Conservation (phyloP, 2,113 vertebrate genomes). For the Mesembrinibis cayennensis region DNA sequence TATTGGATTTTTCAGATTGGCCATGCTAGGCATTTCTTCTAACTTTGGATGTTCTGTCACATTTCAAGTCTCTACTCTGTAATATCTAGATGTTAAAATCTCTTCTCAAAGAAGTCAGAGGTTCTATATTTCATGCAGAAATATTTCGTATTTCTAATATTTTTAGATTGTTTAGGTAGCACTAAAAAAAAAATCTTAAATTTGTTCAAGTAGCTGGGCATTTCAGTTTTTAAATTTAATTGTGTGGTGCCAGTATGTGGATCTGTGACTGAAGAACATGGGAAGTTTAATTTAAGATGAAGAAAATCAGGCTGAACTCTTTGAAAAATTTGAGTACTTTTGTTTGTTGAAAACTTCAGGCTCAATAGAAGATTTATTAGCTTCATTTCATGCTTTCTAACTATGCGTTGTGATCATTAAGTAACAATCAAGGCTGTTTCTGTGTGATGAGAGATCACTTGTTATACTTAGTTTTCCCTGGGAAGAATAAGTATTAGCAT, state of each 20-base stretch:
- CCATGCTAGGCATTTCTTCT: background rate
- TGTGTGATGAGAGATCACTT: conserved; percentile 5
- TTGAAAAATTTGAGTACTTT: background rate
- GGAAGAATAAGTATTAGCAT: conserved; percentile 30
- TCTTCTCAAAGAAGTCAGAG: background rate
- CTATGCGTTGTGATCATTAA: conserved; percentile 9
- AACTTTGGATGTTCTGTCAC: background rate
- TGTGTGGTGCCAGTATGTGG: background rate
- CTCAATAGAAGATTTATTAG: conserved; percentile 41
- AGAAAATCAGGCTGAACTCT: background rate
- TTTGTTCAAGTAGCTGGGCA: background rate
- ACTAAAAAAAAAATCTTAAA: background rate
- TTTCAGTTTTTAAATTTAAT: background rate
- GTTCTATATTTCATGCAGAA: background rate
- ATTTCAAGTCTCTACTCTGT: background rate
- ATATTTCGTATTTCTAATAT: too few species aligned
- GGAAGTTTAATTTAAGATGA: background rate
- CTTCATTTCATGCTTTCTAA: conserved; percentile 48
- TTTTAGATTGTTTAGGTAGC: background rate
- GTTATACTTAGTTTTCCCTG: background rate
- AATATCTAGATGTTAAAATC: background rate
- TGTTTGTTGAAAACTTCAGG: background rate
- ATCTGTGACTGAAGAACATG: background rate
- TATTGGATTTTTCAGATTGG: background rate
- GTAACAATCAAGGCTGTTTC: conserved; percentile 31